These are phyloP conservation scores for Brevimyrus niger DNA, from an alignment of 2,113 vertebrate species.

Conservation along the genomic window DNA sequence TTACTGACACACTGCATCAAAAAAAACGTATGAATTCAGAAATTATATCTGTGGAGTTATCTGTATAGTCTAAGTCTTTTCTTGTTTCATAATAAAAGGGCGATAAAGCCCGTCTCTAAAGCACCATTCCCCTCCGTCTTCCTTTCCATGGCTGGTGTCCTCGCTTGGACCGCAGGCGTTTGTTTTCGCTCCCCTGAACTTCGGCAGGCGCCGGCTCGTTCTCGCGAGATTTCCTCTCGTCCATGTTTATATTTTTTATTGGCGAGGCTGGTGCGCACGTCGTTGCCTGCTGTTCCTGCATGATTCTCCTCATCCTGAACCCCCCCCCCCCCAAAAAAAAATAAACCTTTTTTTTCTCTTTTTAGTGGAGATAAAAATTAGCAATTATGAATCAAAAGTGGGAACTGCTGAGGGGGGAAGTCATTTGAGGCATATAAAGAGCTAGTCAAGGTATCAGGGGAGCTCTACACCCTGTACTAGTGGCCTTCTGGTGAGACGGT, in stretches of 20 bases:
- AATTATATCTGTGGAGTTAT: not conserved
- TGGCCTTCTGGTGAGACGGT: not conserved
- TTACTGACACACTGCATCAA: not conserved
- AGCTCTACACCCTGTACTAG: not conserved
- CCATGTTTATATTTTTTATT: not conserved
- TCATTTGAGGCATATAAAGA: not conserved
- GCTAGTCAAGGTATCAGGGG: not conserved
- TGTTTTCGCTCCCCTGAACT: not conserved
- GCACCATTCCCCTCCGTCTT: not conserved
- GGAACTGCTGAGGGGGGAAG: not conserved
- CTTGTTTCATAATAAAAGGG: not conserved
- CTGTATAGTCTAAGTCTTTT: not conserved
- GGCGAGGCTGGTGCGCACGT: not conserved
- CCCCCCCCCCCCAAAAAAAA: not conserved
- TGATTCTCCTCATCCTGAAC: slow-evolving; percentile 25
- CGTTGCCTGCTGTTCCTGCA: slow-evolving; percentile 29
- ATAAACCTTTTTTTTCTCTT: not conserved
- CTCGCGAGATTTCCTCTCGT: not conserved
- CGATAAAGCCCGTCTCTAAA: slow-evolving; percentile 28
- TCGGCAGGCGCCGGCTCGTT: not conserved
- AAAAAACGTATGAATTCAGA: not conserved
- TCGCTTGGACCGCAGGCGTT: not conserved
- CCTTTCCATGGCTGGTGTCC: not conserved
- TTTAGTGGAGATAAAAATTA: not conserved
- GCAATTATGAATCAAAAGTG: not conserved